Conservation (phyloP, 1,140 invertebrate genomes). For the Drosophila leontia region DNA sequence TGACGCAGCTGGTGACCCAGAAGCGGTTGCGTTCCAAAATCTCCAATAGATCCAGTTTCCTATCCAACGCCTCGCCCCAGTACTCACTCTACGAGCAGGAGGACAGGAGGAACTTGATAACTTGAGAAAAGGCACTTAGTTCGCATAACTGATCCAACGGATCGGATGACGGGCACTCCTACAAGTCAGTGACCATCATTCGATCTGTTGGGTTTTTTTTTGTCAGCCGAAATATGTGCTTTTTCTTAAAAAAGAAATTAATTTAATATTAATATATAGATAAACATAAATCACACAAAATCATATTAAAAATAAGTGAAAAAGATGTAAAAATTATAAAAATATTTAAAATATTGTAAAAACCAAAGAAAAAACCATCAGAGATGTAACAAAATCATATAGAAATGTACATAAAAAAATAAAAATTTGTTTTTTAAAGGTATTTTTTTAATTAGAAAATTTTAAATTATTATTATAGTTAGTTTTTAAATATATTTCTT, state of each 20-base stretch:
- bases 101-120: neutral
- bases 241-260: neutral
- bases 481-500: too few species aligned
- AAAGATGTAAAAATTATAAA: neutral
- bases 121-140: neutral
- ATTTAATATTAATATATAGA: neutral
- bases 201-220: conserved; percentile 2
- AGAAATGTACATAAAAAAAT: neutral
- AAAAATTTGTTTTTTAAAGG: neutral
- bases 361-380: neutral
- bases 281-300: neutral
- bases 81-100: neutral
- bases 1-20: conserved; percentile 40
- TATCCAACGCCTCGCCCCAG: neutral
- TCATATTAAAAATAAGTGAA: neutral
- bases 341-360: neutral
- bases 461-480: too few species aligned
- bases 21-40: conserved; percentile 44
- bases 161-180: conserved; percentile 7
- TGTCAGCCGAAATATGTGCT: neutral
- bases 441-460: too few species aligned
- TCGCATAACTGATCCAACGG: neutral
- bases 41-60: conserved; percentile 34
- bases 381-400: conserved; percentile 11
- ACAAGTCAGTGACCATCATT: neutral